Evolutionary conservation across 2,113 vertebrate genomes (phyloP).

Genomic region (Lycaon pictus): DNA sequence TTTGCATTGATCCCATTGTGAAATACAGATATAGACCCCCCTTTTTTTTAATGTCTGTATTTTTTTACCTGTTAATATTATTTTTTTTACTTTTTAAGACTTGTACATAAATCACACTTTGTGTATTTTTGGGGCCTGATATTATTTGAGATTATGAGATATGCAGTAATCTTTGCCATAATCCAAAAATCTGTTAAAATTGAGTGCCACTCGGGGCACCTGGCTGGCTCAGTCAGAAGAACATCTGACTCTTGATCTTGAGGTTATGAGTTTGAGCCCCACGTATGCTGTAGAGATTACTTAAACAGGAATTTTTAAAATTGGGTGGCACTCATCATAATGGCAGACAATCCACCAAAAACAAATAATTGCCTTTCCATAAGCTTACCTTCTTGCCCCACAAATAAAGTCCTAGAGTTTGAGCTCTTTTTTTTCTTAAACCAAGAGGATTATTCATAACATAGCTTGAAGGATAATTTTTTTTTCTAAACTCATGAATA

Average conservation of each 20-base stretch:
- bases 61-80: neutral
- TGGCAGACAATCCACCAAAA: conserved; percentile 3
- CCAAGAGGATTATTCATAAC: conserved; percentile 36
- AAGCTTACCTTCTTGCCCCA: neutral
- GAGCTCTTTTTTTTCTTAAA: neutral
- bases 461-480: conserved; percentile 47
- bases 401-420: neutral
- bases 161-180: neutral
- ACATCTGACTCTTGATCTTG: neutral
- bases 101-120: neutral
- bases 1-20: neutral
- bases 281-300: neutral
- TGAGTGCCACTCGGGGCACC: neutral
- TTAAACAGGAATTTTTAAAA: neutral
- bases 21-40: neutral
- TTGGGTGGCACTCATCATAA: neutral
- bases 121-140: neutral
- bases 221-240: neutral
- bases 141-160: neutral
- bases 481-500: conserved; percentile 27
- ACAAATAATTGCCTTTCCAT: neutral
- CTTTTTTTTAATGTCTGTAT: neutral
- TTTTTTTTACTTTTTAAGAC: neutral
- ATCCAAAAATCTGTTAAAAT: neutral
- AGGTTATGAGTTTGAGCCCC: neutral